Percentiles rank a stretch among this genome's conserved stretches.
phyloP scores from a whole-genome alignment of 2,888 invertebrate genomes.

The Lydus trimaculatus region DNA sequence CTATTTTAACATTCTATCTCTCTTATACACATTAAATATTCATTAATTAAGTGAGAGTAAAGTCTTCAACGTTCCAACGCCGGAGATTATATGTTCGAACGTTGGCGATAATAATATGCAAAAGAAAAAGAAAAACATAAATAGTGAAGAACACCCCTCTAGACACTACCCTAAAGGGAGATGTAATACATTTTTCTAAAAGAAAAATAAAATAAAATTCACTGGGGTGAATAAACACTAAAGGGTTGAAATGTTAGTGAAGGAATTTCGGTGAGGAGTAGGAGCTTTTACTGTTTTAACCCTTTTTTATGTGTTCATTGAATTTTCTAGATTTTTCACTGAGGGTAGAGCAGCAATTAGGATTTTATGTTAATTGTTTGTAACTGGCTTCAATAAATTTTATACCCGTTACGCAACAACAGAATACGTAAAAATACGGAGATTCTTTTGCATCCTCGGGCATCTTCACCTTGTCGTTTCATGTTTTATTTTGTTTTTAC shows the following conservation, averaged over 20 bases:
- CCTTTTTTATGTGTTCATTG: conserved; percentile 55
- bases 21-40: conserved; percentile 30
- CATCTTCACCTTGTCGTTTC: not conserved
- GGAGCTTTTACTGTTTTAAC: conserved; percentile 50
- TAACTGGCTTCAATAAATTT: conserved; percentile 53
- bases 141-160: conserved; percentile 15
- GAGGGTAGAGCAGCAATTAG: conserved; percentile 51
- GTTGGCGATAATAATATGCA: conserved; percentile 17
- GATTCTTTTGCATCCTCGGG: conserved; percentile 5
- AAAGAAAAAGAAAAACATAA: conserved; percentile 13
- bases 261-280: conserved; percentile 44
- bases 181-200: conserved; percentile 38
- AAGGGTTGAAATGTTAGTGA: conserved; percentile 51
- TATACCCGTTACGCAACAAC: conserved; percentile 41
- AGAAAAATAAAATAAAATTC: conserved; percentile 53
- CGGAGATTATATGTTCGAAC: conserved; percentile 16
- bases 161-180: conserved; percentile 27
- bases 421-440: conserved; percentile 38
- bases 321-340: conserved; percentile 55
- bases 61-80: conserved; percentile 7
- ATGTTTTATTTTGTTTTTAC: not conserved
- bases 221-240: conserved; percentile 50
- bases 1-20: conserved; percentile 18
- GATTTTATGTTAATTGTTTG: conserved; percentile 57
- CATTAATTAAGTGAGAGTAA: conserved; percentile 30